Evolutionary conservation across 2,797 vertebrate genomes (phyloP), one percentile per base, ranked within the genome.

Genomic region (Ctenochaetus hawaiiensis): DNA sequence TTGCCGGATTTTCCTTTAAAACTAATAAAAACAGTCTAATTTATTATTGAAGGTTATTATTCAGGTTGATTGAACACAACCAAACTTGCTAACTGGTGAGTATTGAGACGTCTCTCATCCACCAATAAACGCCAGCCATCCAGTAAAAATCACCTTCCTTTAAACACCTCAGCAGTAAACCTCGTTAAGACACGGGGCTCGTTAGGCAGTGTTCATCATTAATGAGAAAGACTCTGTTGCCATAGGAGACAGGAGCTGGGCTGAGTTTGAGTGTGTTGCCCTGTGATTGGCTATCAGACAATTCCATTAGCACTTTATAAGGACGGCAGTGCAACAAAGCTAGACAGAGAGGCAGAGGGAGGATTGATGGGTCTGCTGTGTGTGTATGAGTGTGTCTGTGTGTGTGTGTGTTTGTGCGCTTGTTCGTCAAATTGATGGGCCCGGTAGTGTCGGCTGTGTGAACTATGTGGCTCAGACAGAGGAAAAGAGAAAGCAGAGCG

Each of bases 281-380:
- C 63, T 86, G 65, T 62, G 82, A 90, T 87, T 72, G 82, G 78
- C 77, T 84, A 58, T 44, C 65, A 85, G 79, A 56, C 73, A 52
- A 23, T 75, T 75, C 75, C 79, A 85, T 89, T 88, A 89, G 67
- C 58, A 48, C 69, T 76, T 51, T 78, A 77, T 72, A 76, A 20
- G 67, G 84, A 84, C 10, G 56, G 7, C 63, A 63, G 39, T 30
- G 67, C 69, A 53, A 63, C 57, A 18, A 68, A 80, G 67, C 44
- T 67, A 85, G 83, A 64, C 79, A 3, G 66, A 64, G 45, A 41
- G 51, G 60, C 56, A 77, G 43, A 4, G 37, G 1, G 66, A 72
- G 73, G 84, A 88, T 78, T 86, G 86, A 91, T 91, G 70, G 71
- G 77, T 80, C 67, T 60, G 63, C 52, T 17, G 51, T 59, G 57